Base-by-base conservation (phyloP, 2,888 invertebrate genomes). In the Lycaena phlaeas region DNA sequence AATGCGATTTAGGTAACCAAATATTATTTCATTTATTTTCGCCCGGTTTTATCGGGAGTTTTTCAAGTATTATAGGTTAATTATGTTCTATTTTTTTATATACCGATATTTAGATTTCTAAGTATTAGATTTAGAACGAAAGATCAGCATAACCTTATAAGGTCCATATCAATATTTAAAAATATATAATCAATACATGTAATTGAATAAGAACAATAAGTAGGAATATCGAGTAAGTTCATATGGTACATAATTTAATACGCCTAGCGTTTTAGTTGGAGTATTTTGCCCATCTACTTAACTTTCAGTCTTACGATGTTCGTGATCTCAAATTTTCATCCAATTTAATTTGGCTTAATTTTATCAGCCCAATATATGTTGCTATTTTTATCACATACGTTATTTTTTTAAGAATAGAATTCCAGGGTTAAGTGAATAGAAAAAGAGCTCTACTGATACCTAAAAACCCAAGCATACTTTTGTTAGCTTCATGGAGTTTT, bases 141-240 rank as follows among this genome's bases (percentile, higher is more conserved):
- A 61, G 63, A 65, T 72, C 74, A 73, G 68, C 60, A 57, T 62
- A 66, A 81, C 81, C 81, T 79, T 81, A 71, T 72, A 82, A 79
- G 81, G 82, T 77, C 68, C 84, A 84, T 84, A 84, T 84, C 84
- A 84, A 78, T 81, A 77, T 76, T 74, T 73, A 77, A 78, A 75
- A 57, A 63, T 77, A 72, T 82, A 69, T 81, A 79, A 81, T 73
- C 76, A 69, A 69, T 72, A 71, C 68, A 69, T 77, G 73, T 79
- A 75, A 62, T 63, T 69, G 57, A 61, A 52, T 81, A 79, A 68
- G 79, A 76, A 84, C 82, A 81, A 81, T 81, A 84, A 82, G 72
- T 82, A 84, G 81, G 57, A 62, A 58, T 79, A 77, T 74, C 65
- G 60, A 67, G 51, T 63, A 56, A 64, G 57, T 57, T 40, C 25